phyloP scores from a whole-genome alignment of 2,888 invertebrate genomes.

The Eumerus sabulonum region DNA sequence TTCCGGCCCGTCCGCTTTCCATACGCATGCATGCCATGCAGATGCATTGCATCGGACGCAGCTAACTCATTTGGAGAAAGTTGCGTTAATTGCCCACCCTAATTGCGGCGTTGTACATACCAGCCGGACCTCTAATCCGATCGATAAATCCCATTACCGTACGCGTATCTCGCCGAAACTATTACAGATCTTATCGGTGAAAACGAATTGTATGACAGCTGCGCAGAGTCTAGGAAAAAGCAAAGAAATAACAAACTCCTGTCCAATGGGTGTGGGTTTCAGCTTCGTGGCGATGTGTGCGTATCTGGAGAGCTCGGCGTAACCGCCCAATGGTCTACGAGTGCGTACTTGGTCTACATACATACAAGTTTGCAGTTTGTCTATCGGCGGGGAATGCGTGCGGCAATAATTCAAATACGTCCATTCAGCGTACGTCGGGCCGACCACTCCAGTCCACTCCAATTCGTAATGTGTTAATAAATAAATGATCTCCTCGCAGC shows the following conservation, averaged over 20 bases:
- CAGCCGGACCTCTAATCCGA: constrained; percentile 67
- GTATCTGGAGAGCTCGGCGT: constrained; percentile 16
- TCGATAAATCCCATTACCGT: constrained; percentile 60
- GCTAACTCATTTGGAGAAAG: constrained; percentile 64
- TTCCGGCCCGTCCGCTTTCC: constrained; percentile 57
- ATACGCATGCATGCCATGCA: not conserved
- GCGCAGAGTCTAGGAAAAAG: constrained; percentile 41
- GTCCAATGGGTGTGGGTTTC: constrained; percentile 51
- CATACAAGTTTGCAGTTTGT: constrained; percentile 59
- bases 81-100: constrained; percentile 69
- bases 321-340: constrained; percentile 8
- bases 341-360: constrained; percentile 49
- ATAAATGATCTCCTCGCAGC: constrained; percentile 68
- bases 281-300: too few species aligned
- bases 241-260: constrained; percentile 5
- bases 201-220: constrained; percentile 69
- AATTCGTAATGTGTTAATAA: constrained; percentile 69
- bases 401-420: constrained; percentile 63
- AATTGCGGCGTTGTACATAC: constrained; percentile 65
- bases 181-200: constrained; percentile 66
- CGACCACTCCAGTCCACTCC: constrained; percentile 51
- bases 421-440: constrained; percentile 19
- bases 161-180: constrained; percentile 52
- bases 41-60: constrained; percentile 3
- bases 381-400: constrained; percentile 65